Conservation (phyloP, 2,797 vertebrate genomes). For the Danio kyathit region DNA sequence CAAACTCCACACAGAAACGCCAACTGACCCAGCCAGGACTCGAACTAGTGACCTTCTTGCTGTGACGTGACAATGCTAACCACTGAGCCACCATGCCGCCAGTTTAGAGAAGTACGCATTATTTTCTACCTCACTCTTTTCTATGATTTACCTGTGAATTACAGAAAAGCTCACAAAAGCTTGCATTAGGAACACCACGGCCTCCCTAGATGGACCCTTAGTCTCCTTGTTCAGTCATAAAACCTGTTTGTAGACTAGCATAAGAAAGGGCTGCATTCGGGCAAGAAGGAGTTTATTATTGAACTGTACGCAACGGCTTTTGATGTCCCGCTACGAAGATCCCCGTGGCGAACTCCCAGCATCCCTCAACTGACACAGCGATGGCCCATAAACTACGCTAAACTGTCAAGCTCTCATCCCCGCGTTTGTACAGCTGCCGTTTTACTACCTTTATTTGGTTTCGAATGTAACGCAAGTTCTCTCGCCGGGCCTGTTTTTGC, state of each 20-base stretch:
- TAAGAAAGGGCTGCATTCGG: slow-evolving; percentile 8
- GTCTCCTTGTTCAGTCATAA: slow-evolving; percentile 16
- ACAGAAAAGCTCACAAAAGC: background rate
- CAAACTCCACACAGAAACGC: too few species aligned
- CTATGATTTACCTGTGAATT: background rate
- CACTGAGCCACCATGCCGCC: too few species aligned
- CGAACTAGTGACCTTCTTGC: too few species aligned
- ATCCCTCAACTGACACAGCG: slow-evolving; percentile 47
- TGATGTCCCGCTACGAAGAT: slow-evolving; percentile 48
- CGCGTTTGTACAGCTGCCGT: slow-evolving; percentile 56
- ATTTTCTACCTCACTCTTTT: background rate
- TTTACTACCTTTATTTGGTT: slow-evolving; percentile 37
- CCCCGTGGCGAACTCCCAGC: slow-evolving; percentile 30
- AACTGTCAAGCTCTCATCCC: slow-evolving; percentile 50
- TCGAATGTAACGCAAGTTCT: slow-evolving; percentile 17
- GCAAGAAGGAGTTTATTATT: slow-evolving; percentile 52
- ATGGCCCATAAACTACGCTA: slow-evolving; percentile 52
- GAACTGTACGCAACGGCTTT: slow-evolving; percentile 48
- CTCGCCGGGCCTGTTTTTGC: slow-evolving; percentile 11
- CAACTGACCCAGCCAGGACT: too few species aligned
- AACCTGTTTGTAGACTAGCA: slow-evolving; percentile 7
- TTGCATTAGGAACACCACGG: background rate
- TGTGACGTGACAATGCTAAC: too few species aligned
- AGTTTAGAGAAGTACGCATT: background rate
- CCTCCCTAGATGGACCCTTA: background rate